These are phyloP conservation scores for Sabellastarte sp. DNA, from an alignment of 2,888 invertebrate species.

Conservation along the genomic window DNA sequence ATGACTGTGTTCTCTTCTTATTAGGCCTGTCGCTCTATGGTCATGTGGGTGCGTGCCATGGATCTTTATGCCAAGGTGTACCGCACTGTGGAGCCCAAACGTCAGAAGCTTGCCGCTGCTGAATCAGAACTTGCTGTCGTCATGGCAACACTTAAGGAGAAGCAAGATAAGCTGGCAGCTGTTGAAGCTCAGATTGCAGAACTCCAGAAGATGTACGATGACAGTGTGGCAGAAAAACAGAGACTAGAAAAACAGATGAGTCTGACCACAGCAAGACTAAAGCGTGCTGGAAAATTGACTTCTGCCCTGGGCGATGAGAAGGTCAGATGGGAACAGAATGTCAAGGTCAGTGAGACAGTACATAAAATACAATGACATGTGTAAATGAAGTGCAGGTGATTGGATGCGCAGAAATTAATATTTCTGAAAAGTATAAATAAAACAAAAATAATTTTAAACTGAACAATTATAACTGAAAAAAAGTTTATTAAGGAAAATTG, in stretches of 20 bases:
- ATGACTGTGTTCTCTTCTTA: too few species aligned
- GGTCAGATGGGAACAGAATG: constrained; percentile 77
- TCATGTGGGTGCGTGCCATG: constrained; percentile 89
- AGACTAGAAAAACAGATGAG: constrained; percentile 74
- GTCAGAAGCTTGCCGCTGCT: constrained; percentile 68
- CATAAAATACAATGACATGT: too few species aligned
- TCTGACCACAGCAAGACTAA: constrained; percentile 75
- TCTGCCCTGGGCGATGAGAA: constrained; percentile 85
- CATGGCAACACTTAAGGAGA: constrained; percentile 73
- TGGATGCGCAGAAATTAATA: too few species aligned
- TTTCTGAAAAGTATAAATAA: too few species aligned
- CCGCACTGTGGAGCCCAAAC: constrained; percentile 84
- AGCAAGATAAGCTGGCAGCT: constrained; percentile 78
- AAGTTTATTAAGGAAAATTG: background rate
- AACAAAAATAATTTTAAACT: too few species aligned
- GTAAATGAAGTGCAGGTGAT: too few species aligned
- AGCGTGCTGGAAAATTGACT: constrained; percentile 80
- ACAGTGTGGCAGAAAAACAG: constrained; percentile 69
- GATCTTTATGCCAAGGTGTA: constrained; percentile 85
- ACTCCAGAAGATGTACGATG: constrained; percentile 57
- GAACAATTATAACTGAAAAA: too few species aligned
- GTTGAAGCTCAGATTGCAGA: constrained; percentile 73
- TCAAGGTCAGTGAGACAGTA: constrained; percentile 65
- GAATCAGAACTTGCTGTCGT: constrained; percentile 75
- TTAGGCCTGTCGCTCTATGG: constrained; percentile 85